These are phyloP conservation scores for Pterobdella sp. DNA, from an alignment of 2,888 invertebrate species.

Conservation along the genomic window DNA sequence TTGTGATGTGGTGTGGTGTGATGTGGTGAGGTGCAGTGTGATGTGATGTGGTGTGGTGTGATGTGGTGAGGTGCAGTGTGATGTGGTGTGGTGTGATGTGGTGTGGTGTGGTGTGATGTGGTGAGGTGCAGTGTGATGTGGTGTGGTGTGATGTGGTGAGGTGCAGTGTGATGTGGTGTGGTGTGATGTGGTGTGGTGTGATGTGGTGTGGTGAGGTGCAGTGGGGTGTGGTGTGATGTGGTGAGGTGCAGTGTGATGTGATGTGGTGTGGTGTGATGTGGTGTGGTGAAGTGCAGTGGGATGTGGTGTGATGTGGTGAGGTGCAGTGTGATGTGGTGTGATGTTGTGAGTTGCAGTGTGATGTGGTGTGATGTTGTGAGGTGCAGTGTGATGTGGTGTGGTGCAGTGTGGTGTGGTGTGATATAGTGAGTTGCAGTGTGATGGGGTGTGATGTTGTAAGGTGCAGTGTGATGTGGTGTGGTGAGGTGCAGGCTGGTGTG, in stretches of 20 bases:
- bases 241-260: slow-evolving; percentile 56
- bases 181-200: neutral
- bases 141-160: slow-evolving; percentile 51
- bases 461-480: slow-evolving; percentile 51
- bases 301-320: slow-evolving; percentile 51
- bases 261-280: neutral
- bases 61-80: slow-evolving; percentile 58
- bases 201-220: slow-evolving; percentile 56
- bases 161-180: slow-evolving; percentile 55
- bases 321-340: slow-evolving; percentile 51
- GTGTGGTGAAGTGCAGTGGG: no score
- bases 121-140: slow-evolving; percentile 48
- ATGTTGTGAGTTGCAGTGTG: slow-evolving; percentile 51
- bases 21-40: slow-evolving; percentile 56
- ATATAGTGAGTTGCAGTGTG: neutral
- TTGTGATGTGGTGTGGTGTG: neutral
- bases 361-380: slow-evolving; percentile 50
- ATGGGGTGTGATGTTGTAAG: no score
- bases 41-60: neutral
- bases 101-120: slow-evolving; percentile 56
- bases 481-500: no score
- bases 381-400: slow-evolving; percentile 51
- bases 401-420: slow-evolving; percentile 55
- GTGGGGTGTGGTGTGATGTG: neutral
- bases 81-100: neutral